These are phyloP conservation scores for Nansenia antarctica DNA, from an alignment of 2,113 vertebrate genomes.

Conservation along the genomic window DNA sequence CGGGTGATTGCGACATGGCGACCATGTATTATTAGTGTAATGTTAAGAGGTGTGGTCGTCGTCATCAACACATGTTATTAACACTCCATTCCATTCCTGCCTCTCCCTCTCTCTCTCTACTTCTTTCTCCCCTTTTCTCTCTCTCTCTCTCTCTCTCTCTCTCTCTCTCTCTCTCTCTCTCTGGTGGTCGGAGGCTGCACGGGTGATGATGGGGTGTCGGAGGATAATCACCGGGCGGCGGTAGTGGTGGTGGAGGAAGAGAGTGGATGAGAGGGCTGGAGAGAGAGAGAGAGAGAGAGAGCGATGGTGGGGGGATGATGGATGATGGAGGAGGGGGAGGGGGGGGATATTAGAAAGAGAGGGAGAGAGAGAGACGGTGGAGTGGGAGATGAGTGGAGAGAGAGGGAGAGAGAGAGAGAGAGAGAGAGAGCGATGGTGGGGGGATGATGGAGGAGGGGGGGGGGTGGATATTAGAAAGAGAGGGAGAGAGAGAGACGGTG, in stretches of 20 bases:
- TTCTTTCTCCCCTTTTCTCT: neutral
- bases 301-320: constrained; percentile 6
- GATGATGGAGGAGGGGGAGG: constrained; percentile 39
- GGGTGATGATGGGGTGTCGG: constrained; percentile 52
- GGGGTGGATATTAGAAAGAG: neutral
- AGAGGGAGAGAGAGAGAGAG: neutral
- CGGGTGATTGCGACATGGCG: too few species aligned
- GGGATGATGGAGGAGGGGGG: neutral
- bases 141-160: neutral
- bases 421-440: neutral
- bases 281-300: neutral
- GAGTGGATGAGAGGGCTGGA: too few species aligned
- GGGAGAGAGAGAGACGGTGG: neutral
- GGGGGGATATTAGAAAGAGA: too few species aligned
- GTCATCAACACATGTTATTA: constrained; percentile 39
- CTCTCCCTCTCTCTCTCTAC: constrained; percentile 19
- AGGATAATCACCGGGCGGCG: constrained; percentile 51
- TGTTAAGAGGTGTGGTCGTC: constrained; percentile 57
- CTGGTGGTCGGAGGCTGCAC: constrained; percentile 14
- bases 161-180: neutral
- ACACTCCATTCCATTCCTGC: constrained; percentile 45
- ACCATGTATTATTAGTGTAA: too few species aligned
- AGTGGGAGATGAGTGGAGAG: too few species aligned
- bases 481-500: constrained; percentile 31
- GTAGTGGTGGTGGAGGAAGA: constrained; percentile 37